Evolutionary conservation across 2,888 invertebrate species (phyloP).

Genomic region (Lepidonotus clava): DNA sequence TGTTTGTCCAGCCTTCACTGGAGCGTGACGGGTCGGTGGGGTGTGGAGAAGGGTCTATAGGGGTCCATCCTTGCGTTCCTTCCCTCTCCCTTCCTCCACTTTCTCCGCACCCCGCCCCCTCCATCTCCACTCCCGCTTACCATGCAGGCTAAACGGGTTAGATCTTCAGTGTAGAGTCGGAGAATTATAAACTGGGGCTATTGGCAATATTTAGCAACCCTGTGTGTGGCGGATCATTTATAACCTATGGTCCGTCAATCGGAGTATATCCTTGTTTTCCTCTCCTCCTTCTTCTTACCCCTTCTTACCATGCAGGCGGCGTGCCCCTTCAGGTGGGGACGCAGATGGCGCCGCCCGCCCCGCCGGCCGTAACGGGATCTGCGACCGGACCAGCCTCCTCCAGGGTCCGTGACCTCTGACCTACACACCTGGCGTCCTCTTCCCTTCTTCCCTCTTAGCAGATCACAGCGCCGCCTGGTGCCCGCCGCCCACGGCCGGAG

Average conservation of each 20-base stretch:
- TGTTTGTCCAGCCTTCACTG: too few species aligned
- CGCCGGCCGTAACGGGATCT: conserved; percentile 19
- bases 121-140: not conserved
- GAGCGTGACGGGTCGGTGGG: too few species aligned
- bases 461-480: not conserved
- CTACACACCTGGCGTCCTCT: conserved; percentile 34
- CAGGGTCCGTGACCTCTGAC: conserved; percentile 47
- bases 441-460: not conserved
- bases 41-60: too few species aligned
- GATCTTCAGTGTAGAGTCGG: too few species aligned
- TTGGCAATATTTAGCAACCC: too few species aligned
- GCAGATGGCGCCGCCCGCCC: not conserved
- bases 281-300: too few species aligned
- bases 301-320: not conserved
- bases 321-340: not conserved
- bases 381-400: not conserved
- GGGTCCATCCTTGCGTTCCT: not conserved
- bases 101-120: not conserved
- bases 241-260: too few species aligned
- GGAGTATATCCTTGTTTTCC: too few species aligned
- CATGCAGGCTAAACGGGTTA: not conserved
- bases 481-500: not conserved
- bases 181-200: too few species aligned
- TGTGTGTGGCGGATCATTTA: too few species aligned
- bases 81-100: not conserved